phyloP scores from a whole-genome alignment of 2,113 vertebrate species.

The Nesospiza acunhae region DNA sequence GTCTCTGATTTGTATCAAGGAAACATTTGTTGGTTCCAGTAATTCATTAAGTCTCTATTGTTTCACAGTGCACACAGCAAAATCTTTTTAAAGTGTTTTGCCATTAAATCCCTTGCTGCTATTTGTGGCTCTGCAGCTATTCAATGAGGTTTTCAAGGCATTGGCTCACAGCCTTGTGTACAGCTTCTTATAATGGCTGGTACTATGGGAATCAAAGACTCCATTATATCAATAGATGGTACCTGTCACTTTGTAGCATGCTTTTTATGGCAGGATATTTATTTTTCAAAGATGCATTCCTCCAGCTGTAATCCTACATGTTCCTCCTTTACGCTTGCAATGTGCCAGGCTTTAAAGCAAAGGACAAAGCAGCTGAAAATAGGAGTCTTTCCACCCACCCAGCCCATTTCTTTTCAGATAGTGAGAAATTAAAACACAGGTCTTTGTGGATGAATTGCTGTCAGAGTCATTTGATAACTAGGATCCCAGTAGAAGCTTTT shows the following conservation, averaged over 20 bases:
- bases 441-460: constrained; percentile 48
- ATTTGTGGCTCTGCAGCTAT: constrained; percentile 17
- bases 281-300: constrained; percentile 70
- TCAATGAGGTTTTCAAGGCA: constrained; percentile 35
- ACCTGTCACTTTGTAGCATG: constrained; percentile 63
- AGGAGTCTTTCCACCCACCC: constrained; percentile 31
- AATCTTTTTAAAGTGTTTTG: constrained; percentile 15
- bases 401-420: constrained; percentile 55
- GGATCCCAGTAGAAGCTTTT: constrained; percentile 49
- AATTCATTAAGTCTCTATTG: constrained; percentile 42
- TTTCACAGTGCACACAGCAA: constrained; percentile 2
- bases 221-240: constrained; percentile 55
- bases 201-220: constrained; percentile 66
- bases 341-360: constrained; percentile 58
- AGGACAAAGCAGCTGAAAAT: constrained; percentile 71
- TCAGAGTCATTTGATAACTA: constrained; percentile 47
- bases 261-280: constrained; percentile 73
- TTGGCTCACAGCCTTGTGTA: constrained; percentile 24
- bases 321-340: constrained; percentile 58
- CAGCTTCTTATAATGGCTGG: neutral
- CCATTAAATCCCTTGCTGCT: constrained; percentile 48
- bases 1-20: neutral
- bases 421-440: constrained; percentile 52
- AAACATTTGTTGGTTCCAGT: constrained; percentile 9
- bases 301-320: constrained; percentile 57